These are phyloP conservation scores for Monodelphis domestica DNA, from an alignment of 2,797 vertebrate species.

Conservation along the genomic window DNA sequence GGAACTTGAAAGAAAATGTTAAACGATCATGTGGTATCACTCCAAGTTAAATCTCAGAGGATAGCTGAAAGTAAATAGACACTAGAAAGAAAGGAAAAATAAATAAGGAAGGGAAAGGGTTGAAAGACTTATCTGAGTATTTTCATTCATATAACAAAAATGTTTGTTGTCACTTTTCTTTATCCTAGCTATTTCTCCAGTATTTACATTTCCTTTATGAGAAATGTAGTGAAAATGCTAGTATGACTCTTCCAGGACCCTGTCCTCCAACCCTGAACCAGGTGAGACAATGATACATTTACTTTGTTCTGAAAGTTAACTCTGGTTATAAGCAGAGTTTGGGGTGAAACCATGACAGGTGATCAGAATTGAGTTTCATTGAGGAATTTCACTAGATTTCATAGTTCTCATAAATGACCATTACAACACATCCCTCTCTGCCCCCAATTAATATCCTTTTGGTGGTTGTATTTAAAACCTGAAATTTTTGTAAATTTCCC, in stretches of 20 bases:
- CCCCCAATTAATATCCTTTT: background rate
- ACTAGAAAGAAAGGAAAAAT: background rate
- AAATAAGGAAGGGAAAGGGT: background rate
- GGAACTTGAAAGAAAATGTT: background rate
- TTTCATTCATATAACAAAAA: constrained; percentile 20
- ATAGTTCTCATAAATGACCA: background rate
- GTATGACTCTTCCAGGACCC: constrained; percentile 82
- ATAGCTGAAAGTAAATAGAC: background rate
- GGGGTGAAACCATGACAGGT: background rate
- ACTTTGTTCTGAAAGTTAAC: constrained; percentile 7
- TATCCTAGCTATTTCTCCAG: constrained; percentile 88
- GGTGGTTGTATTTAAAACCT: background rate
- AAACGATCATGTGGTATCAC: background rate
- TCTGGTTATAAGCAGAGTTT: background rate
- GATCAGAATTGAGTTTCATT: background rate
- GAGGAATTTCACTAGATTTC: background rate
- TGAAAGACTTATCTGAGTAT: background rate
- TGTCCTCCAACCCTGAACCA: constrained; percentile 89
- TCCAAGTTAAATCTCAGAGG: background rate
- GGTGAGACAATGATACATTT: constrained; percentile 83
- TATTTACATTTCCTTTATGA: constrained; percentile 94
- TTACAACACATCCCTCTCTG: background rate
- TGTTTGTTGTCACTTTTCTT: constrained; percentile 24
- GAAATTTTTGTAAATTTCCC: background rate
- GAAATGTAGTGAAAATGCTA: constrained; percentile 89